Evolutionary conservation across 2,113 vertebrate genomes (phyloP).

Genomic region (Sprattus sprattus): DNA sequence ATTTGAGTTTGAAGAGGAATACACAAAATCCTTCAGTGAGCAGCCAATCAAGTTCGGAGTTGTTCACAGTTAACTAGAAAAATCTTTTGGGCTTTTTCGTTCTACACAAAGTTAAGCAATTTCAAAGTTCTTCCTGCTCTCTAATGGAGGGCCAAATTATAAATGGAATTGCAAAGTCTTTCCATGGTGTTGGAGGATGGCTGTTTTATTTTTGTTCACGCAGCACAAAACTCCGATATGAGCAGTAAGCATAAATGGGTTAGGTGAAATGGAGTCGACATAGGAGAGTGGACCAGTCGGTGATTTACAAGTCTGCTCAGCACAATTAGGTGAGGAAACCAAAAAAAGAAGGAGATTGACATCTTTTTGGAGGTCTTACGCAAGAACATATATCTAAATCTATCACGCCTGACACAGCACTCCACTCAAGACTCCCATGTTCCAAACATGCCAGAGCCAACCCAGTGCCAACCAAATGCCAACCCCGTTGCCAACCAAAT

Average conservation of each 20-base stretch:
- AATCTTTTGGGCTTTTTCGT: not conserved
- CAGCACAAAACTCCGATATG: slow-evolving; percentile 9
- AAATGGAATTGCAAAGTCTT: not conserved
- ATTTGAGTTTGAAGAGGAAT: not conserved
- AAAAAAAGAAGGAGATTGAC: no score
- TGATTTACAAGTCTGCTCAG: no score
- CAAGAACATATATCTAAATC: not conserved
- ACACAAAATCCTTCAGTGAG: not conserved
- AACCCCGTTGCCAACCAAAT: not conserved
- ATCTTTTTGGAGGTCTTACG: not conserved
- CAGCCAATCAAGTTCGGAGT: not conserved
- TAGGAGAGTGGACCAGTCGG: not conserved
- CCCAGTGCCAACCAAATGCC: not conserved
- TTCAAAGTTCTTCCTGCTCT: not conserved
- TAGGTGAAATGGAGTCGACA: not conserved
- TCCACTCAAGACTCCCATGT: not conserved
- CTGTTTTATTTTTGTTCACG: not conserved
- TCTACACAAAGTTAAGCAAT: not conserved
- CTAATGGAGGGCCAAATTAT: not conserved
- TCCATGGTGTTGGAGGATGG: not conserved
- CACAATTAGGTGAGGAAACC: not conserved
- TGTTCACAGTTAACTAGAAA: not conserved
- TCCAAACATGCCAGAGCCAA: not conserved
- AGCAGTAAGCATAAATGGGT: not conserved
- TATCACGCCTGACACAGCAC: not conserved